Conservation (phyloP, 2,888 invertebrate species). For the Epirrita christyi region DNA sequence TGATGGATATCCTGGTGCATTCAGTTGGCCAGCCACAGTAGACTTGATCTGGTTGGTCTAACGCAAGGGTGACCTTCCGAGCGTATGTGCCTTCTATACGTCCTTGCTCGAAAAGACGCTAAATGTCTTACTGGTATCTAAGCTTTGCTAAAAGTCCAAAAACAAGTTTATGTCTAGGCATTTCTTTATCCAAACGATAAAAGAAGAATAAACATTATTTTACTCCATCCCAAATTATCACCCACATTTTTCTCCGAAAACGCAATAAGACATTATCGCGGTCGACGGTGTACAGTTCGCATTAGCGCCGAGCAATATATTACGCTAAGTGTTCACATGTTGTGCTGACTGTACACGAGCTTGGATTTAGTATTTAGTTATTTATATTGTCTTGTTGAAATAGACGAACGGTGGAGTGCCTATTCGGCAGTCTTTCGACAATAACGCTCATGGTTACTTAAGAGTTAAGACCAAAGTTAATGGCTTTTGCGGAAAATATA, state of each 20-base stretch:
- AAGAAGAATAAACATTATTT: conserved; percentile 19
- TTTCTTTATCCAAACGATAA: no score
- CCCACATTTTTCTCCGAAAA: conserved; percentile 35
- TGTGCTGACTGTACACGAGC: conserved; percentile 51
- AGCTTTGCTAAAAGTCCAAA: no score
- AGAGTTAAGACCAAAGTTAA: conserved; percentile 29
- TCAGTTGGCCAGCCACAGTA: no score
- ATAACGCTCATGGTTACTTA: no score
- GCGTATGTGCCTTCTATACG: no score
- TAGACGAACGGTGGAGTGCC: conserved; percentile 20
- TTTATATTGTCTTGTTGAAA: conserved; percentile 17
- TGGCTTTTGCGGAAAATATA: conserved; percentile 18
- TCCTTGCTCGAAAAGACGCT: no score
- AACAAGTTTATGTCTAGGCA: no score
- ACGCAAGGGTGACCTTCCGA: no score
- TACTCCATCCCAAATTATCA: conserved; percentile 7
- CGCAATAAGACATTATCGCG: conserved; percentile 41
- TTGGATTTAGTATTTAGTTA: conserved; percentile 34
- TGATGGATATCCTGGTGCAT: no score
- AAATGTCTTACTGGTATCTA: no score
- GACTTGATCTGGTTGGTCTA: no score
- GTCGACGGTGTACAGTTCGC: conserved; percentile 52
- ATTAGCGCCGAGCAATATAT: conserved; percentile 64
- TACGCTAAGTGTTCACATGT: conserved; percentile 61
- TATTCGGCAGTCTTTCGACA: conserved; percentile 45